Base-by-base conservation (phyloP, 1,140 invertebrate species). In the honey bee (Apis mellifera) region DNA sequence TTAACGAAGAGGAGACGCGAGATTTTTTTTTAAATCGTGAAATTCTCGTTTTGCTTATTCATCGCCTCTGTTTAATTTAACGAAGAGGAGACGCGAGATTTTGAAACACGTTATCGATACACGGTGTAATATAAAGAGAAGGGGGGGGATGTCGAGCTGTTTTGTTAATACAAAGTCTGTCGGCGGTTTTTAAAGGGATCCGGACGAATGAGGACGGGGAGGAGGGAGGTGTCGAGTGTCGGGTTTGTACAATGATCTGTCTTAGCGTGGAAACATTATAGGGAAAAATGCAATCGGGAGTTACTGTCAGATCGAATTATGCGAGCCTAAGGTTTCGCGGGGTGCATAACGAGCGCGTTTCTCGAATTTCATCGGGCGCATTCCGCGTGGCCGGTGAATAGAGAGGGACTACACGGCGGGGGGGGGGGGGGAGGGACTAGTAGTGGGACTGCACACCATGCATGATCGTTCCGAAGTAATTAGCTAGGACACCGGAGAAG, bases 301-400 rank as follows among this genome's bases (percentile, higher is more conserved):
- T 86, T 90, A 89, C 85, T 91, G 92, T 92, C 92, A 87, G 90
- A 92, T 93, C 91, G 86, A 89, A 92, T 93, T 92, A 93, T 89
- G 79, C 87, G 85, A 89, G 90, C 89, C 88, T 91, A 92, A 89
- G 89, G 90, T 93, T 90, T 92, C 90, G 88, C 89, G 87, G 83
- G 77, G 78, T 86, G 73, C 81, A 72, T 85, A 88, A 85, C 79
- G 75, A 66, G 66, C 66, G 87, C 89, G 88, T 91, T 92, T 93
- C 92, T 93, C 91, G 86, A 91, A 93, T 93, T 93, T 93, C 92
- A 90, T 74, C 78, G 84, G 84, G 69, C 59, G 86, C 90, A 92
- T 92, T 91, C 91, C 90, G 86, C 84, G 86, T 81, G 87, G 84
- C 84, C 91, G 88, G 82, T 87, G 89, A 90, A 87, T 86, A 86